These are phyloP conservation scores for Oscheius sp. DNA, from an alignment of 2,888 invertebrate genomes.

Conservation along the genomic window DNA sequence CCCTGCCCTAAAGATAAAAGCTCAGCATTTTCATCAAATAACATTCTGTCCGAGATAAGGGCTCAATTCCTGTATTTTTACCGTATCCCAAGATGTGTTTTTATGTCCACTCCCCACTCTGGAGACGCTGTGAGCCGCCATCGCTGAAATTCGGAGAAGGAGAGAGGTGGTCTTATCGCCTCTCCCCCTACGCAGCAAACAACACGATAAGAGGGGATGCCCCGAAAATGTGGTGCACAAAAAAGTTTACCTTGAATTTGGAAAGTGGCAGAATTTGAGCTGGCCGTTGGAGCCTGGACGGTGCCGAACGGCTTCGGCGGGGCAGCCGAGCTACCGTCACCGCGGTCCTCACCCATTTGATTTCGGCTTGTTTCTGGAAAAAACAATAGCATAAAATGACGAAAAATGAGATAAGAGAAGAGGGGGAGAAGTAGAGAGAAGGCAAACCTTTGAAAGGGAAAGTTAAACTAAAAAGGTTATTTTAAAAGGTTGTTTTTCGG, in stretches of 20 bases:
- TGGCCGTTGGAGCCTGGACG: conserved; percentile 20
- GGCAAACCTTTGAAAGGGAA: background rate
- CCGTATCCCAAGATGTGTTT: background rate
- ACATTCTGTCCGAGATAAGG: background rate
- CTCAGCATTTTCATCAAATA: conserved; percentile 9
- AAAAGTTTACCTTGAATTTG: background rate
- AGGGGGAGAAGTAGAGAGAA: background rate
- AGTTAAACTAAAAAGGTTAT: background rate
- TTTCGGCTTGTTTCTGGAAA: background rate
- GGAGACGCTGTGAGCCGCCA: background rate
- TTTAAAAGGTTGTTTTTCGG: background rate
- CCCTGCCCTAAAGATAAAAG: background rate
- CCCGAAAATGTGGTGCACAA: background rate
- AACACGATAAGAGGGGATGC: conserved; percentile 26
- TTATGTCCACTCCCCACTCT: background rate
- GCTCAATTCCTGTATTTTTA: background rate
- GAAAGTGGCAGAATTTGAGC: background rate
- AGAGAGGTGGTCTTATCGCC: background rate
- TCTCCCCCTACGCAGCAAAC: conserved; percentile 31
- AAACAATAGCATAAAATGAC: background rate
- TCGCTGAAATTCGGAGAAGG: no score
- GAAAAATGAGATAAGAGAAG: background rate
- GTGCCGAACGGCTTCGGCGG: conserved; percentile 42
- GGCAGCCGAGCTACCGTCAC: conserved; percentile 51
- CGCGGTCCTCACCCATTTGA: conserved; percentile 57